Evolutionary conservation across 2,113 vertebrate genomes (phyloP).

Genomic region (Psilopogon haemacephalus): DNA sequence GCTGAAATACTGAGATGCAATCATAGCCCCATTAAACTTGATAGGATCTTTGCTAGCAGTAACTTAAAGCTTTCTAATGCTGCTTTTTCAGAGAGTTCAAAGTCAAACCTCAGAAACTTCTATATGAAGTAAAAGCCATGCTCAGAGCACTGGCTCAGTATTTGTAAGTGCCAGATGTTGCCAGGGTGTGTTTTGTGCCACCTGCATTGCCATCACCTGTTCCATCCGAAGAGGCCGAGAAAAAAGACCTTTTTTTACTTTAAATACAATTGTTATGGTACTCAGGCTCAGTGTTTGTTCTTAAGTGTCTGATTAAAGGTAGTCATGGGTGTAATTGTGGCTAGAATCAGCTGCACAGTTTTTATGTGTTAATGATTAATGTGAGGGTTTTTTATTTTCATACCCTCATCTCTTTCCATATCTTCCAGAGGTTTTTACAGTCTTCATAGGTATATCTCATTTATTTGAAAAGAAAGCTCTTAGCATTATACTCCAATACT

Average conservation of each 20-base stretch:
- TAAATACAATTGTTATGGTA: neutral
- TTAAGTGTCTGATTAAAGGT: neutral
- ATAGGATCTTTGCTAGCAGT: neutral
- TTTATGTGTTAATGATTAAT: neutral
- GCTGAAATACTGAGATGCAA: neutral
- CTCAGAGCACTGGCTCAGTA: neutral
- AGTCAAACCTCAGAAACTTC: neutral
- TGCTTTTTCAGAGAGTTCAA: neutral
- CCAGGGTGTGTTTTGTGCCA: neutral
- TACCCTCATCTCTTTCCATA: neutral
- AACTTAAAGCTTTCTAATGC: neutral
- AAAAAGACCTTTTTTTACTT: neutral
- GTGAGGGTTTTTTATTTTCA: neutral
- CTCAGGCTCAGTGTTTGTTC: neutral
- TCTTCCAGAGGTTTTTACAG: neutral
- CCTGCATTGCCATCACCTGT: neutral
- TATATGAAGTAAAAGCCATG: neutral
- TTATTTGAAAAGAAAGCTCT: neutral
- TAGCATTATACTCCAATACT: neutral
- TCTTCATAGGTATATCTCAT: neutral
- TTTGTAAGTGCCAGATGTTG: neutral
- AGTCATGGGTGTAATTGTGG: neutral
- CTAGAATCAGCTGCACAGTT: neutral
- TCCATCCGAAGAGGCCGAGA: neutral
- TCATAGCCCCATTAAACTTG: neutral